Evolutionary conservation across 2,888 invertebrate species (phyloP).

Genomic region (Tipula confusa): DNA sequence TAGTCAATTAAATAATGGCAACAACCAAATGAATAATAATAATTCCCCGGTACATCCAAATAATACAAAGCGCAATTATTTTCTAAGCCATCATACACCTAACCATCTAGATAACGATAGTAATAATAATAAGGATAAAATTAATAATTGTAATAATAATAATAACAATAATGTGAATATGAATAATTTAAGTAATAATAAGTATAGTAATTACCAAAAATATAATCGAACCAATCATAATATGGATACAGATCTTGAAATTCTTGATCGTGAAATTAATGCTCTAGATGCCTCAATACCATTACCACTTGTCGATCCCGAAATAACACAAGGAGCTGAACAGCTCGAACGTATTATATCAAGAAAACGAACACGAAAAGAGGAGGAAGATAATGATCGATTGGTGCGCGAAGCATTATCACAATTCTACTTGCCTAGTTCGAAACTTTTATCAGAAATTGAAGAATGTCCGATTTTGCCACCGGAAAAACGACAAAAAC

Average conservation of each 20-base stretch:
- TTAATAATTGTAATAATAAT: conserved; percentile 5
- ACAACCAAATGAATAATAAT: conserved; percentile 28
- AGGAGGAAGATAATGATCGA: conserved; percentile 61
- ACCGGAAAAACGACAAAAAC: conserved; percentile 39
- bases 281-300: conserved; percentile 51
- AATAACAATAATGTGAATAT: conserved; percentile 26
- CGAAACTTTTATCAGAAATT: conserved; percentile 62
- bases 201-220: conserved; percentile 7
- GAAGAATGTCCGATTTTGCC: conserved; percentile 55
- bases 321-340: conserved; percentile 50
- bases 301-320: conserved; percentile 49
- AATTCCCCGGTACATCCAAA: conserved; percentile 21
- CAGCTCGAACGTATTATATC: conserved; percentile 48
- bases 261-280: conserved; percentile 49
- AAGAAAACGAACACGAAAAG: conserved; percentile 51
- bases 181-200: conserved; percentile 28
- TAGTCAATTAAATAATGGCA: conserved; percentile 28
- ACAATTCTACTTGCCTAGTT: conserved; percentile 67
- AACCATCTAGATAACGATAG: background rate
- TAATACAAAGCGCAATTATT: conserved; percentile 14
- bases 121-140: conserved; percentile 21
- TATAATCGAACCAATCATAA: conserved; percentile 36
- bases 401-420: conserved; percentile 66
- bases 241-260: conserved; percentile 50
- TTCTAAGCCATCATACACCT: background rate